Conservation (phyloP, 2,113 vertebrate genomes). For the Calonectris borealis region DNA sequence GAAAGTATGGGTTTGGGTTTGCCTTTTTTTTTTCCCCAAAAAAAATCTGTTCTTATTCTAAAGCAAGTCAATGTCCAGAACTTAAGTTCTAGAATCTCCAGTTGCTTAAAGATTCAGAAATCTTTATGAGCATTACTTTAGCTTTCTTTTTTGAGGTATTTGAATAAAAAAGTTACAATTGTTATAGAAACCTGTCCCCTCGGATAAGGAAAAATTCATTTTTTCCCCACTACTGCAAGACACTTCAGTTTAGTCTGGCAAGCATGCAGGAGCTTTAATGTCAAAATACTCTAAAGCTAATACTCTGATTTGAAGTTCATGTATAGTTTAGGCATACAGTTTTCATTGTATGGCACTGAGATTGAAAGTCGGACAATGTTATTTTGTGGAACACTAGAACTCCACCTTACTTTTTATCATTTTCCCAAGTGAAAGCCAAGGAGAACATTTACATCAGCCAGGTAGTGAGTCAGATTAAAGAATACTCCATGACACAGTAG, state of each 20-base stretch:
- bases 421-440: background rate
- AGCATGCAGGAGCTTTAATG: background rate
- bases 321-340: background rate
- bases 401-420: background rate
- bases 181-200: background rate
- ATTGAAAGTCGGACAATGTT: fast-evolving
- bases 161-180: background rate
- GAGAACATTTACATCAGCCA: background rate
- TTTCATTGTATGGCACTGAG: background rate
- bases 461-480: background rate
- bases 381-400: background rate
- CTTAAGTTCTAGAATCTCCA: no score
- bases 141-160: background rate
- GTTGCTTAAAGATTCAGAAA: background rate
- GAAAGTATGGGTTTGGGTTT: background rate
- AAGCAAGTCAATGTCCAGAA: background rate
- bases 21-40: background rate
- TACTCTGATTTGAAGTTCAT: background rate
- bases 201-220: background rate
- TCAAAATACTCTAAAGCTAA: background rate
- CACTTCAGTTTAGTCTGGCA: background rate
- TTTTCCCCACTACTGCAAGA: background rate
- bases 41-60: background rate
- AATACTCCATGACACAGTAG: background rate
- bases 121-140: background rate